Base-by-base conservation (phyloP, 2,797 vertebrate genomes). In the Sorex maritimensis region DNA sequence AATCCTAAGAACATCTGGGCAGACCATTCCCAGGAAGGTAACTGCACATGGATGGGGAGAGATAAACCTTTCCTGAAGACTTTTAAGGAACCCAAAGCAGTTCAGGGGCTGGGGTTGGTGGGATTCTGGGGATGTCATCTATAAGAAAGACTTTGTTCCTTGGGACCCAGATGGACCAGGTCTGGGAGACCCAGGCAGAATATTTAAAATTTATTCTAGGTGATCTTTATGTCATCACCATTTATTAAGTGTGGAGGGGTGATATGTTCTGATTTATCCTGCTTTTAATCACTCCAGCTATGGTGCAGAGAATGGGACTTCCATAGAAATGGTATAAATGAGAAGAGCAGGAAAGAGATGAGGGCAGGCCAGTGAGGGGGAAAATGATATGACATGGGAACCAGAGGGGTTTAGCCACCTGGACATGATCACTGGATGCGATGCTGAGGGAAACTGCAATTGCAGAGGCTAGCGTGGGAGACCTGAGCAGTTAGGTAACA, bases 111-210 rank as follows among this genome's bases (percentile, higher is more conserved):
- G 5, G 55, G 8, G 67, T n/a, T 10, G 4, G n/a, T 65, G 12
- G 34, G 23, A 44, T 77, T 28, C 44, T 26, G 34, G 26, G n/a
- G n/a, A 30, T n/a, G 84, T 4, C 0, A n/a, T 30, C 8, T 9
- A 19, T 2, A 3, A 19, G 69, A 26, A 81, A 84, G 9, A 28
- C 34, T 68, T 28, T 34, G 4, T 30, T 81, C 61, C 19, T n/a
- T 1, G 0, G 12, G 15, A 28, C 2, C 6, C 52, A 46, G 6
- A 46, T 41, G 0, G 17, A 46, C 26, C 11, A 17, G 11, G 5
- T 69, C 65, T 92, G 24, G 44, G 34, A 68, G 58, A 88, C 3
- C 2, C 3, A 23, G 23, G 1, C 14, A n/a, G 65, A 2, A 55
- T 49, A 2, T 72, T 55, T 21, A 11, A 12, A 23, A 69, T 79